Conservation (phyloP, 2,797 vertebrate species). For the Falco berigora region DNA sequence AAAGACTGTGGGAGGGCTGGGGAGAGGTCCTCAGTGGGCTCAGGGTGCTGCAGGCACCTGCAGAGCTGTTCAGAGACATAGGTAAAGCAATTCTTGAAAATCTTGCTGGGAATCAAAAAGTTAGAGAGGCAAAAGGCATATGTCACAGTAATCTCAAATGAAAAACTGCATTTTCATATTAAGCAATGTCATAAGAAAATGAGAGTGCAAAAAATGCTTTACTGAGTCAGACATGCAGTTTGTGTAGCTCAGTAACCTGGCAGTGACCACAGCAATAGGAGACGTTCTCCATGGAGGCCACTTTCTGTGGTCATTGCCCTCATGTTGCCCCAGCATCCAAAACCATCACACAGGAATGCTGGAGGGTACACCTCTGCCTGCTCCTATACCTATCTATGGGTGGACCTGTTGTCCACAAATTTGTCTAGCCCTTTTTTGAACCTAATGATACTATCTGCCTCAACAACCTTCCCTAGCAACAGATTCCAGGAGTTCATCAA, state of each 20-base stretch:
- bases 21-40: rapidly evolving
- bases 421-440: not conserved
- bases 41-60: not conserved
- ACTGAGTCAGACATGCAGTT: not conserved
- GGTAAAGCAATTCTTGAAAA: not conserved
- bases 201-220: not conserved
- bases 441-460: not conserved
- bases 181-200: not conserved
- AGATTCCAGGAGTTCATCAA: not conserved
- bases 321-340: not conserved
- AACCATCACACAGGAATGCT: not conserved
- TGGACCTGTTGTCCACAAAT: rapidly evolving
- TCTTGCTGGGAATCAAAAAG: not conserved
- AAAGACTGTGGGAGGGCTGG: not conserved
- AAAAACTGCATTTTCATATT: not conserved
- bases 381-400: not conserved
- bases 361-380: not conserved
- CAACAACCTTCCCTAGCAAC: not conserved
- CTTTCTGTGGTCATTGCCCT: not conserved
- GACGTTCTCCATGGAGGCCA: not conserved
- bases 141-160: not conserved
- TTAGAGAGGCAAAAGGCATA: not conserved
- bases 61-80: not conserved
- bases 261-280: not conserved
- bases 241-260: not conserved